Evolutionary conservation across 2,113 vertebrate genomes (phyloP).

Genomic region (Hucho hucho): DNA sequence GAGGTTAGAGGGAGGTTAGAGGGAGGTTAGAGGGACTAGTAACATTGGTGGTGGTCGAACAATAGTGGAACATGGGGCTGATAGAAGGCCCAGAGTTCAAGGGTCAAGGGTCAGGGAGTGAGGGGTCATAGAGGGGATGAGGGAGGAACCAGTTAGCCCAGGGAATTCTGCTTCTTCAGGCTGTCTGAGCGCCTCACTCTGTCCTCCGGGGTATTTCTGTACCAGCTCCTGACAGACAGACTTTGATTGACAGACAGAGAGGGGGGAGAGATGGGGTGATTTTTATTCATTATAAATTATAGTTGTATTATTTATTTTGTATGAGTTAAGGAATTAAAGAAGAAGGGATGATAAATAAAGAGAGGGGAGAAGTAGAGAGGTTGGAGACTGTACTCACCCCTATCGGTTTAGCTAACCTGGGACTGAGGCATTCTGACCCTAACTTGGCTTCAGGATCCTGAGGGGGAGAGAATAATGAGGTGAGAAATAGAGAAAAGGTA

Average conservation of each 20-base stretch:
- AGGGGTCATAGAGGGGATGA: neutral
- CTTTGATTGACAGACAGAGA: neutral
- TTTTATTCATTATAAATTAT: neutral
- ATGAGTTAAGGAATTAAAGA: neutral
- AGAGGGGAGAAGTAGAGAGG: slow-evolving; percentile 25
- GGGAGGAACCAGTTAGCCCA: slow-evolving; percentile 53
- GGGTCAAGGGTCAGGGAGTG: no score
- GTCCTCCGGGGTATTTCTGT: slow-evolving; percentile 70
- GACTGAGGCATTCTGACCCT: slow-evolving; percentile 81
- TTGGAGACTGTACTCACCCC: slow-evolving; percentile 74
- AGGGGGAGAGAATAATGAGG: neutral
- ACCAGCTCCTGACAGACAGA: slow-evolving; percentile 67
- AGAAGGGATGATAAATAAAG: neutral
- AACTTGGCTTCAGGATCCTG: slow-evolving; percentile 84
- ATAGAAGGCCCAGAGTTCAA: no score
- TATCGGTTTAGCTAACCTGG: slow-evolving; percentile 83
- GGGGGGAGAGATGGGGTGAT: neutral
- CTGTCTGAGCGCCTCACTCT: slow-evolving; percentile 62
- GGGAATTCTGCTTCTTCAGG: slow-evolving; percentile 74
- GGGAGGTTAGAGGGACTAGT: no score
- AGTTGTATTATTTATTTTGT: neutral
- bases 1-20: no score
- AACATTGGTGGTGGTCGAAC: no score
- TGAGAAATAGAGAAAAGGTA: neutral
- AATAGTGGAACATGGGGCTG: no score